Evolutionary conservation across 2,888 invertebrate species (phyloP), one percentile per base, ranked within the genome.

Genomic region (Eulithis prunata): DNA sequence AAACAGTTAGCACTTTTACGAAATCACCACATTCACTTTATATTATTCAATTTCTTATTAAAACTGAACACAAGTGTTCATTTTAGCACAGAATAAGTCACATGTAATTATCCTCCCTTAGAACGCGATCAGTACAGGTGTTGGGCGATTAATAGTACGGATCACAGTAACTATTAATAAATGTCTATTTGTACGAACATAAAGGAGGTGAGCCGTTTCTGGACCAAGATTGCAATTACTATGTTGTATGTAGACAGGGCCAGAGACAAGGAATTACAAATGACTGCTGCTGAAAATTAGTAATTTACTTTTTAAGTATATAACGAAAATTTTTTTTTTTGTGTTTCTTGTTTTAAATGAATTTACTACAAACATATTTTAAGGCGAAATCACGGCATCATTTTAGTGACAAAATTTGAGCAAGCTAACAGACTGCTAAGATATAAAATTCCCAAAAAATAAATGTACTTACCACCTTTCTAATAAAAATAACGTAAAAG

Each of bases 71-170:
- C 14, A 10, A 49, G 28, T 11, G 52, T 21, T 45, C 32, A 46
- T 47, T 28, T n/a, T 41, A 43, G 49, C 28, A 51, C 52, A 57
- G n/a, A 43, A 13, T 52, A 28, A 49, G 57, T 45, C 62, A 51
- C 51, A 60, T 56, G 51, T 51, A 49, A 49, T 60, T 57, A 61
- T 46, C 49, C 14, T 47, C 14, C 8, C 36, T 45, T 41, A 8
- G 36, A 45, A 55, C 49, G 47, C 36, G 59, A 49, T 43, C 36
- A 49, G 43, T 59, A 59, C 64, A 64, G 64, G 64, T 64, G 64
- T 59, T 14, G 7, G 10, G 12, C 47, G 38, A 64, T 64, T 64
- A 55, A 64, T 60, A 49, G 54, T 55, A 56, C 43, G 14, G 59
- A 60, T 59, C 51, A 38, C 36, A 43, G 32, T 45, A 45, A 45